Percentiles rank a stretch among this genome's conserved stretches.
phyloP scores from a whole-genome alignment of 2,797 vertebrate genomes.

The Oryzias sinensis region DNA sequence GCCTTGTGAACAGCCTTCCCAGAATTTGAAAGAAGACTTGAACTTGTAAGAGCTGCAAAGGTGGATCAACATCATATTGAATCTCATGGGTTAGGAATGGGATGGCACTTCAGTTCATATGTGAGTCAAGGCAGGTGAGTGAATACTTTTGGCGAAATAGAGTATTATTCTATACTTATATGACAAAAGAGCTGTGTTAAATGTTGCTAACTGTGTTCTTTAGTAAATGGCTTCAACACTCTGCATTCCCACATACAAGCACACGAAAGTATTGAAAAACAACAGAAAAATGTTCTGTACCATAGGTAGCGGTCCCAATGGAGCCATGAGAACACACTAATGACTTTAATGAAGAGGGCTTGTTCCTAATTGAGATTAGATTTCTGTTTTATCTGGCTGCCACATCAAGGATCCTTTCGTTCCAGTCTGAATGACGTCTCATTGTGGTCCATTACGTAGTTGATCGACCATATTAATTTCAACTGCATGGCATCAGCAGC shows the following conservation, averaged over 20 bases:
- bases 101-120: too few relatives aligned
- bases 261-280: constrained; percentile 1
- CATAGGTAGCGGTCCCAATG: constrained; percentile 19
- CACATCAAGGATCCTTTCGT: constrained; percentile 75
- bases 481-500: constrained; percentile 69
- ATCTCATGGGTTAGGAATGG: too few relatives aligned
- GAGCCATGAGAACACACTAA: constrained; percentile 41
- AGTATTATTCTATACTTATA: too few relatives aligned
- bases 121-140: too few relatives aligned
- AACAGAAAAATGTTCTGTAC: constrained; percentile 8
- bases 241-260: not conserved
- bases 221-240: too few relatives aligned
- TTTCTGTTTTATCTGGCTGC: constrained; percentile 73
- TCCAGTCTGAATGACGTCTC: constrained; percentile 69
- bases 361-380: constrained; percentile 76
- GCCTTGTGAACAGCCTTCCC: too few relatives aligned
- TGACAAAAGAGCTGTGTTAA: too few relatives aligned
- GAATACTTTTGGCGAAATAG: too few relatives aligned
- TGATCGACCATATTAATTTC: constrained; percentile 74
- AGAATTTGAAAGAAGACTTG: too few relatives aligned
- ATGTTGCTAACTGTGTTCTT: too few relatives aligned
- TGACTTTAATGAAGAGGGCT: constrained; percentile 61
- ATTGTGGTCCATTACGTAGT: constrained; percentile 71
- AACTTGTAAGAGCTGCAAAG: too few relatives aligned
- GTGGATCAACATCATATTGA: too few relatives aligned